phyloP scores from a whole-genome alignment of 2,888 invertebrate species.

The Cephus pygmeus region DNA sequence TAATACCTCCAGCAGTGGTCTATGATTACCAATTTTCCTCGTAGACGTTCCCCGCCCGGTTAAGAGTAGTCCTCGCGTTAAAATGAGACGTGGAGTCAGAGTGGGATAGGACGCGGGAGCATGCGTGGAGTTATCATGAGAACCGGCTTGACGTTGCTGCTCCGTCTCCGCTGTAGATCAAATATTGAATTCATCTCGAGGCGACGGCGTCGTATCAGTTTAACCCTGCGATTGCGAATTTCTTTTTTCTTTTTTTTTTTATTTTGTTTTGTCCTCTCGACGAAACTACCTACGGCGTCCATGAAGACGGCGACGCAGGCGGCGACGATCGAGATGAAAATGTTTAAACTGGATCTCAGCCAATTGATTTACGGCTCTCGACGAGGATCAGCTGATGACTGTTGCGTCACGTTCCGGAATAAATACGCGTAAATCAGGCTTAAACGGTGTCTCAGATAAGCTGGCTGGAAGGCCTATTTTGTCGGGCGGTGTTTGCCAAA shows the following conservation, averaged over 20 bases:
- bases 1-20: slow-evolving; percentile 64
- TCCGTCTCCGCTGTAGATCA: neutral
- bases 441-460: slow-evolving; percentile 56
- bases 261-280: neutral
- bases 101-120: neutral
- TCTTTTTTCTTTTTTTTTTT: neutral
- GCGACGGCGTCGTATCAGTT: neutral
- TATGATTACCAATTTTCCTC: slow-evolving; percentile 66
- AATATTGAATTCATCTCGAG: neutral
- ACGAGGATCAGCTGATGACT: slow-evolving; percentile 21
- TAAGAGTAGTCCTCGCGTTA: neutral
- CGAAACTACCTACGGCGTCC: neutral
- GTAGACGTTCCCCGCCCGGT: slow-evolving; percentile 58
- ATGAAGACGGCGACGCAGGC: neutral
- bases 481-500: slow-evolving; percentile 49
- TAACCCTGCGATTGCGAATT: neutral
- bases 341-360: slow-evolving; percentile 21
- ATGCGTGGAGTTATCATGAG: neutral
- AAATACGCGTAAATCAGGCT: slow-evolving; percentile 62
- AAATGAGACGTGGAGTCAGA: neutral
- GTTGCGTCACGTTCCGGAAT: slow-evolving; percentile 34
- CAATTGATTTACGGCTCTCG: slow-evolving; percentile 20
- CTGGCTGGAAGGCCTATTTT: slow-evolving; percentile 31
- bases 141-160: neutral
- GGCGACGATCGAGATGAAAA: slow-evolving; percentile 7